Evolutionary conservation across 2,113 vertebrate species (phyloP), one percentile per base, ranked within the genome.

Genomic region (Phasianus colchicus): DNA sequence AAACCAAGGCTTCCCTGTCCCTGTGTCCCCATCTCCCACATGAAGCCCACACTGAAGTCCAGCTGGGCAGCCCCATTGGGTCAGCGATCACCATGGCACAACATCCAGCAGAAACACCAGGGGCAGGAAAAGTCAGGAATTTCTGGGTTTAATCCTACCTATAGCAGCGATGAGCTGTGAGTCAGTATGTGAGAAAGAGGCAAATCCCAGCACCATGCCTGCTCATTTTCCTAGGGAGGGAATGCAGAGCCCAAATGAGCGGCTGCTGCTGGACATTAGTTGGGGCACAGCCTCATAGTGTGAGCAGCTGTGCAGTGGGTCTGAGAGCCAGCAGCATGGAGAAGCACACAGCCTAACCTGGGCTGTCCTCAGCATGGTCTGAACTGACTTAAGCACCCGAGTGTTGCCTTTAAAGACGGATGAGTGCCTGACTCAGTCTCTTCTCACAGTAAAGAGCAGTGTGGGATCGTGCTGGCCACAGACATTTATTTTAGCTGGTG

Each of bases 81-180:
- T 43, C 66, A 48, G 17, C 2, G 1, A 70, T 48, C 66, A 6
- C 66, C 83, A 36, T 42, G 50, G 69, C 64, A 83, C 50, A 71
- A 77, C 89, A 76, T 42, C 75, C 38, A 52, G 60, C 13, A 38
- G 72, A 80, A 90, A 83, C 27, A 45, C 24, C 1, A 71, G 50
- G 5, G 30, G 65, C 73, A 88, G 64, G 42, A 85, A 83, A 74
- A 92, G 38, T 64, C 72, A 75, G 52, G 93, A 86, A 65, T 83
- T 72, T 87, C 87, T 85, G 84, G 22, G 67, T 42, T 89, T 87
- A 50, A 89, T 88, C 55, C 84, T 81, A 85, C 67, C 40, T 90
- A 6, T 10, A 74, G 79, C 66, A 74, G 40, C 2, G 19, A 78
- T 1, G 3, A 83, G 47, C 43, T 55, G 5, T 54, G 52, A 88